Evolutionary conservation across 2,113 vertebrate genomes (phyloP), one percentile per base, ranked within the genome.

Genomic region (Patagioenas fasciata): DNA sequence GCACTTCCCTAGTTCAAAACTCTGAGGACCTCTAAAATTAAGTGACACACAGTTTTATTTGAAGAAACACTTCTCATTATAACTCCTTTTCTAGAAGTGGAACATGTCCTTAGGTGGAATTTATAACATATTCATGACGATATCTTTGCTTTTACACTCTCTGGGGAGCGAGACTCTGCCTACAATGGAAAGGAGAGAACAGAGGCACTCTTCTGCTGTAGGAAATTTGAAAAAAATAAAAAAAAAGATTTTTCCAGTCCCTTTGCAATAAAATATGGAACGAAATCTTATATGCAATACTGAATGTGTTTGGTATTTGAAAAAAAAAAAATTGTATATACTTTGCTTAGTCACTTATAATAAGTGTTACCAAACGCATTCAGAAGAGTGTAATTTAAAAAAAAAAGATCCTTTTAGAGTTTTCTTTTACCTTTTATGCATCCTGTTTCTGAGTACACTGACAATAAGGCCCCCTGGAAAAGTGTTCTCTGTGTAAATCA

Each of bases 71-170:
- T 92, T 91, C 83, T 75, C 62, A 92, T 89, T 93, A 84, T 88
- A 93, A 60, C 44, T 88, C 31, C 8, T 88, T 94, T 91, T 71
- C 80, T 61, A 53, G 77, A 92, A 96, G 53, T 79, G 44, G 72
- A 96, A 79, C 40, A 65, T 89, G 44, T 83, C 92, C 93, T 90
- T 53, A 86, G 93, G 88, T 95, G 34, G 24, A 94, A 95, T 91
- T 91, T 88, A 32, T 90, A 95, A 74, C 79, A 67, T 77, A 91
- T 90, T 94, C 69, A 79, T 79, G 50, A 57, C 36, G 23, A 9
- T 80, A 47, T 94, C 69, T 88, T 93, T 94, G 77, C 40, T 94
- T 96, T 94, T 91, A 38, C 17, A 29, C 75, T 57, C 92, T 92
- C 69, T 75, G 25, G 80, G 81, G 72, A 90, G 38, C 9, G 42